Conservation (phyloP, 2,888 invertebrate genomes). For the Torymus texanus region DNA sequence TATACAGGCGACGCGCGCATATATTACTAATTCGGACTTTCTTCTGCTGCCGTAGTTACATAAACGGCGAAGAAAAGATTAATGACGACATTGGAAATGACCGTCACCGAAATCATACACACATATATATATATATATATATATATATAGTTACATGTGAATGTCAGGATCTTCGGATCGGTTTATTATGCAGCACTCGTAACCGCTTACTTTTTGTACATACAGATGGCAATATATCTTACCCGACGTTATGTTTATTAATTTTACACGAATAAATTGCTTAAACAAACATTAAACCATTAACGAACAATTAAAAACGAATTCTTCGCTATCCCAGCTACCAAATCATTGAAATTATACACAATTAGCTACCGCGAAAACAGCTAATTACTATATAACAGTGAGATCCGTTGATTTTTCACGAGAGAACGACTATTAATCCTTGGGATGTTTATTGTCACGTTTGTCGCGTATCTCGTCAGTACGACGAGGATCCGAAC, state of each 20-base stretch:
- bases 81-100: background rate
- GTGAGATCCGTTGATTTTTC: too few relatives aligned
- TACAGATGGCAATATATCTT: conserved; percentile 6
- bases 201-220: conserved; percentile 18
- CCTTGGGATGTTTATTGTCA: too few relatives aligned
- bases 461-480: too few relatives aligned
- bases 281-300: too few relatives aligned
- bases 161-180: background rate
- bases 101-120: background rate
- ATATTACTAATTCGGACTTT: background rate
- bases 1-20: background rate
- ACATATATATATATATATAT: too few relatives aligned
- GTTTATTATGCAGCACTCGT: conserved; percentile 6
- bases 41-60: background rate
- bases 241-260: background rate
- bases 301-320: too few relatives aligned
- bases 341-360: too few relatives aligned
- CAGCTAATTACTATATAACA: too few relatives aligned
- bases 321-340: too few relatives aligned
- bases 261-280: background rate
- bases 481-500: background rate
- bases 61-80: background rate
- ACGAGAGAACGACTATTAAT: too few relatives aligned
- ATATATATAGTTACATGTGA: background rate
- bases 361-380: too few relatives aligned